Base-by-base conservation (phyloP, 2,113 vertebrate species). In the Synchiropus splendidus region DNA sequence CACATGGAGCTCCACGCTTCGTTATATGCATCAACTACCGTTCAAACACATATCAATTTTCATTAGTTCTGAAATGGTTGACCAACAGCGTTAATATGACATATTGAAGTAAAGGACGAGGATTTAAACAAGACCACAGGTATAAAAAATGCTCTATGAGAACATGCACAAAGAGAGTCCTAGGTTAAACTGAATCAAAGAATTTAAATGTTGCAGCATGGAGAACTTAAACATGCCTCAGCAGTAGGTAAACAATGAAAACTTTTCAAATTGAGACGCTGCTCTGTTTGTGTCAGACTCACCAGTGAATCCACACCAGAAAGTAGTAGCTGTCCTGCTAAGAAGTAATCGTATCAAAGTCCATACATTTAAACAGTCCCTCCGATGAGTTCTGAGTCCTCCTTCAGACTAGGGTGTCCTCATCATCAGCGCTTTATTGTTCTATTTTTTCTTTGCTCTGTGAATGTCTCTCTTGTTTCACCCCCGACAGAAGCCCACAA, bases 401-500 rank as follows among this genome's bases (percentile, higher is more conserved):
- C 17, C 47, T 45, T 4, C 12, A 18, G 16, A 10, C 17, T 27
- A 21, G 16, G 45, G 35, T 6, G n/a, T 10, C 18, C 18, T 44
- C 39, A 39, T 59, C 39, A 27, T 53, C 45, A 54, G 33, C 12
- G 35, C 42, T 40, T 51, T 30, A 31, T 46, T 34, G 39, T 50
- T 36, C 18, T 32, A 34, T 44, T 1, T 40, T 32, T 48, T 58
- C 27, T 38, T 48, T 42, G 32, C 12, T 39, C 27, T 54, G 37
- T 2, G 16, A 17, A 14, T 14, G 15, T 36, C 32, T 39, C 32
- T 54, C 31, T 13, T 39, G 30, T 39, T 35, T 61, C 63, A 45
- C 33, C 45, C 36, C 63, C 48, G 15, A 64, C 45, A 58, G 52
- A 61, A 32, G 66, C 67, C 71, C 69, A 80, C 70, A 82, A 82